Percentiles rank a stretch among this genome's conserved stretches.
Conservation (phyloP, 2,797 vertebrate genomes). For the Typhlichthys subterraneus region DNA sequence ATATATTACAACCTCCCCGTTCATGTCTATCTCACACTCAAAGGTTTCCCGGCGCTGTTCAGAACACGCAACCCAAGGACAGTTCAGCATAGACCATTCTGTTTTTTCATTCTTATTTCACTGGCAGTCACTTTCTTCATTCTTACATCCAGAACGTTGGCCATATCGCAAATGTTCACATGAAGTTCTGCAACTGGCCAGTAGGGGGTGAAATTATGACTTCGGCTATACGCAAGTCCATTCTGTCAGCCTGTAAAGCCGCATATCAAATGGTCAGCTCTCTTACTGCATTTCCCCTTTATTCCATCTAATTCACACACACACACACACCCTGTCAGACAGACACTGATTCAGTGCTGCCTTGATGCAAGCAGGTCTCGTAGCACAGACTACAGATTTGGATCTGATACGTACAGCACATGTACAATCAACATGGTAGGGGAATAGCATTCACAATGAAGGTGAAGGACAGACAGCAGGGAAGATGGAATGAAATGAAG, state of each 20-base stretch:
- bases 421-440: slow-evolving; percentile 25
- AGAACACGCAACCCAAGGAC: too few relatives aligned
- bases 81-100: too few relatives aligned
- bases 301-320: slow-evolving; percentile 28
- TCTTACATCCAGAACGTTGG: not conserved
- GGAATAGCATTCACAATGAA: not conserved
- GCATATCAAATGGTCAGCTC: not conserved
- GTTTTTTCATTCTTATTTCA: too few relatives aligned
- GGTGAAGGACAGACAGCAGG: not conserved
- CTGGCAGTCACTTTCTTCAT: not conserved
- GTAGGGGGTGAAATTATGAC: slow-evolving; percentile 44
- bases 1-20: too few relatives aligned
- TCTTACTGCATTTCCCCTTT: slow-evolving; percentile 25
- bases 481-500: slow-evolving; percentile 8
- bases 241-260: slow-evolving; percentile 37
- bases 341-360: slow-evolving; percentile 55
- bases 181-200: slow-evolving; percentile 26
- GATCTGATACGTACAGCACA: slow-evolving; percentile 31
- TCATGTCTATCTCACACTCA: too few relatives aligned
- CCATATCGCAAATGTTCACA: slow-evolving; percentile 3
- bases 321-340: slow-evolving; percentile 23
- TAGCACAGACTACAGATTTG: slow-evolving; percentile 32
- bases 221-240: slow-evolving; percentile 30
- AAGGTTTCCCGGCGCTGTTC: too few relatives aligned
- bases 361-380: slow-evolving; percentile 37